Percentiles rank a stretch among this genome's conserved stretches.
Conservation (phyloP, 2,888 invertebrate genomes). For the Drosophila histrio region DNA sequence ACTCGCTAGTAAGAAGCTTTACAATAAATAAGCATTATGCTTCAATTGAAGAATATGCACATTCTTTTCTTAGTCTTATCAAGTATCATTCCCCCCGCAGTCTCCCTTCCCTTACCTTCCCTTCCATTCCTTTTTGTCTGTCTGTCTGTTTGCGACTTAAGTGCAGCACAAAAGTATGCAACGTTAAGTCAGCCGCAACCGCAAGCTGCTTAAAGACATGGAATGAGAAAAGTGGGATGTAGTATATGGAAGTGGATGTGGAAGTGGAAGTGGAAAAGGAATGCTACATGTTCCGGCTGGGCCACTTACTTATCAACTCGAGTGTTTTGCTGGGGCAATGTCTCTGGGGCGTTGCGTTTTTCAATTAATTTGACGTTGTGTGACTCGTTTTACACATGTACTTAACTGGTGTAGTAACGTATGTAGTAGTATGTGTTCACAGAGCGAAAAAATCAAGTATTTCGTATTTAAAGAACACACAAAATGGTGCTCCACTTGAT, state of each 20-base stretch:
- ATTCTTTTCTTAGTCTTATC: not conserved
- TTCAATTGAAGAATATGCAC: slow-evolving; percentile 3
- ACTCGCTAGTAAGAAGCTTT: slow-evolving; percentile 1
- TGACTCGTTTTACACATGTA: slow-evolving; percentile 38
- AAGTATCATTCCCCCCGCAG: not conserved
- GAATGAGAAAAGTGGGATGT: not conserved
- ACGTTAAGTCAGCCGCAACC: slow-evolving; percentile 45
- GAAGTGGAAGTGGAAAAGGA: not conserved
- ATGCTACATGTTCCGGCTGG: slow-evolving; percentile 9
- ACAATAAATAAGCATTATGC: not conserved
- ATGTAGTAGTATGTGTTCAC: too few species aligned
- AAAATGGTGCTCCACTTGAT: too few species aligned
- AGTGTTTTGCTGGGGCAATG: slow-evolving; percentile 33
- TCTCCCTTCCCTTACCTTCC: not conserved
- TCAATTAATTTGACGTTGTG: slow-evolving; percentile 57
- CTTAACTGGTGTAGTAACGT: too few species aligned
- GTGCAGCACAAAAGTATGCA: slow-evolving; percentile 51
- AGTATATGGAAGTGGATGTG: not conserved
- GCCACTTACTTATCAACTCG: slow-evolving; percentile 49
- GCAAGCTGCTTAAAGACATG: slow-evolving; percentile 31
- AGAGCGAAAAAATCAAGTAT: too few species aligned
- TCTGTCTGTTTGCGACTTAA: slow-evolving; percentile 15
- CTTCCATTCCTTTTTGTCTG: not conserved
- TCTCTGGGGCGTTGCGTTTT: slow-evolving; percentile 48
- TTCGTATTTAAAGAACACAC: too few species aligned